Evolutionary conservation across 2,888 invertebrate species (phyloP), one percentile per base, ranked within the genome.

Genomic region (Drosophila demipolita): DNA sequence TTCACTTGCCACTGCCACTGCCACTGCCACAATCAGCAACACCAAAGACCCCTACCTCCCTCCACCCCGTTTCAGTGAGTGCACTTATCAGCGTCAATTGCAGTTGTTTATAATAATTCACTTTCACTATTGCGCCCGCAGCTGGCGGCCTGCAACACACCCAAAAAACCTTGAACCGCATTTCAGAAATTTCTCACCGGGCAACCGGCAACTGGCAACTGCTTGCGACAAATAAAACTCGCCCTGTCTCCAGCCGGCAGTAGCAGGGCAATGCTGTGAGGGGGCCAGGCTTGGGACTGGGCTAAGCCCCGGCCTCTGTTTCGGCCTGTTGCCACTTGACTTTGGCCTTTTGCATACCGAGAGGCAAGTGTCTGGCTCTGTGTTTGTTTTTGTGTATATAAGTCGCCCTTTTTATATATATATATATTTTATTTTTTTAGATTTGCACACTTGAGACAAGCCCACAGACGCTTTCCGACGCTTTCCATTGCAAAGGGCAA

Each of bases 61-160:
- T 35, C 38, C 26, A 17, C 17, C 45, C 35, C n/a, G n/a, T 35
- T 29, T 20, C 38, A 55, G 62, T 29, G 73, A 62, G 62, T 68
- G 71, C 67, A 74, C 66, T 77, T 75, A 80, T 74, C 76, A 72
- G 61, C 75, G 58, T 54, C 88, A 80, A 83, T 83, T 83, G 86
- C 89, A 88, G 88, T 88, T 88, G 83, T 81, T 72, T 75, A 80
- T 76, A 80, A 83, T 81, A 88, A 80, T 83, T 83, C 76, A 86
- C 87, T 86, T 85, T 86, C 83, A 78, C 83, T 88, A 85, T 60
- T 68, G 58, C 20, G 62, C 65, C 60, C 62, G 66, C 78, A 65
- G 67, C 73, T 38, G 3, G 59, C 54, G 45, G 45, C 42, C 50
- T 33, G 29, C 38, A 52, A 45, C 60, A 63, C 66, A 66, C 72